phyloP scores from a whole-genome alignment of 2,888 invertebrate genomes.

The Villa cingulata region DNA sequence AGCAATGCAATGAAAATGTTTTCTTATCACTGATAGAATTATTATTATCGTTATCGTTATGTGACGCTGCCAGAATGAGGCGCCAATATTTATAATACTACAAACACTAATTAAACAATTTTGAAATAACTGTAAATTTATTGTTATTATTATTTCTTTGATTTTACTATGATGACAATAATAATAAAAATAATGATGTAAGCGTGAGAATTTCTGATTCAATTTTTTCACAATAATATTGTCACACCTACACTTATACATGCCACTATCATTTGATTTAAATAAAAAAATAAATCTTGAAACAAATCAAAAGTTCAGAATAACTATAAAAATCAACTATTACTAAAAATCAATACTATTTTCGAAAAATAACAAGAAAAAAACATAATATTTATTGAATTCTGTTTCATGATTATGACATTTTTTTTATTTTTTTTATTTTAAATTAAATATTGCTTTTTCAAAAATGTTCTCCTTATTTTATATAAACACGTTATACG shows the following conservation, averaged over 20 bases:
- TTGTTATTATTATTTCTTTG: neutral
- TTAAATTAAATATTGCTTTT: too few relatives aligned
- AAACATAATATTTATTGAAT: neutral
- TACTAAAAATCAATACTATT: neutral
- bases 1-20: conserved; percentile 38
- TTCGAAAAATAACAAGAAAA: neutral
- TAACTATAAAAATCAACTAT: too few relatives aligned
- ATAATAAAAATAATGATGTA: neutral
- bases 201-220: neutral
- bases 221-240: neutral
- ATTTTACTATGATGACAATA: neutral
- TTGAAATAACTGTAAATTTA: neutral
- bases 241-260: conserved; percentile 13
- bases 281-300: neutral
- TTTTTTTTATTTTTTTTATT: too few relatives aligned
- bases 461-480: too few relatives aligned
- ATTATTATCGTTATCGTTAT: conserved; percentile 25
- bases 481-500: too few relatives aligned
- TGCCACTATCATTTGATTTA: conserved; percentile 17
- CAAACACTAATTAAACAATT: neutral
- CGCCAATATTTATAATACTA: conserved; percentile 16
- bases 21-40: conserved; percentile 36
- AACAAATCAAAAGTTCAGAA: too few relatives aligned
- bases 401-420: neutral
- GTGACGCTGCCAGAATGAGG: conserved; percentile 38